These are phyloP conservation scores for Cheiracanthium punctorium DNA, from an alignment of 2,888 invertebrate genomes.

Conservation along the genomic window DNA sequence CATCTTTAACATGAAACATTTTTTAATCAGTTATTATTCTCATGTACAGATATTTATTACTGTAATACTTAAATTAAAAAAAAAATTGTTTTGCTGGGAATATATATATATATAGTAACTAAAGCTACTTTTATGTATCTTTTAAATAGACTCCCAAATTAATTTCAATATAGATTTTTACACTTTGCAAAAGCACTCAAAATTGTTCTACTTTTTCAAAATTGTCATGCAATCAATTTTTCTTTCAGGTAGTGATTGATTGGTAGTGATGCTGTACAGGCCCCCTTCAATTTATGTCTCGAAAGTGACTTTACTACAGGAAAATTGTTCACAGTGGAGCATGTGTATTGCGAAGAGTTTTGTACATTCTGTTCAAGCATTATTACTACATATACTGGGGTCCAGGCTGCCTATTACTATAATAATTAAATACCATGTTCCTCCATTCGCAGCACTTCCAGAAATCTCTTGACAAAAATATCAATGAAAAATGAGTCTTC, in stretches of 20 bases:
- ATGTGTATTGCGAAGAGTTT: slow-evolving; percentile 66
- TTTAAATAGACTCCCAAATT: too few species aligned
- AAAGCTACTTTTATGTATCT: too few species aligned
- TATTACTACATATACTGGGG: slow-evolving; percentile 59
- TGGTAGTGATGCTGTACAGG: slow-evolving; percentile 69
- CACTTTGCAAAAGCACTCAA: neutral
- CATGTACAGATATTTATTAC: too few species aligned
- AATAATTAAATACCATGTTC: slow-evolving; percentile 66
- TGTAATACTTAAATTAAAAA: too few species aligned
- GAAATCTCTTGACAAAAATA: slow-evolving; percentile 20
- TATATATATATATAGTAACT: too few species aligned
- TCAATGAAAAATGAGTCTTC: neutral
- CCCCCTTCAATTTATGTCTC: slow-evolving; percentile 68
- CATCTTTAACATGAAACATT: too few species aligned
- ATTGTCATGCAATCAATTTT: neutral
- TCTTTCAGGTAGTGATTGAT: slow-evolving; percentile 50
- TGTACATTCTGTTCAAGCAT: slow-evolving; percentile 65
- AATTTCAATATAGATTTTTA: neutral
- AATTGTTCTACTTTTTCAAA: neutral
- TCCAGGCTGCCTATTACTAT: slow-evolving; percentile 64
- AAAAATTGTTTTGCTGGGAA: too few species aligned
- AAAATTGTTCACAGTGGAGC: slow-evolving; percentile 59
- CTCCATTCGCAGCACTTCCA: slow-evolving; percentile 65
- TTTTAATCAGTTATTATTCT: too few species aligned
- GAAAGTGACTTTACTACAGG: slow-evolving; percentile 59